Base-by-base conservation (phyloP, 2,797 vertebrate species). In the Galago senegalensis region DNA sequence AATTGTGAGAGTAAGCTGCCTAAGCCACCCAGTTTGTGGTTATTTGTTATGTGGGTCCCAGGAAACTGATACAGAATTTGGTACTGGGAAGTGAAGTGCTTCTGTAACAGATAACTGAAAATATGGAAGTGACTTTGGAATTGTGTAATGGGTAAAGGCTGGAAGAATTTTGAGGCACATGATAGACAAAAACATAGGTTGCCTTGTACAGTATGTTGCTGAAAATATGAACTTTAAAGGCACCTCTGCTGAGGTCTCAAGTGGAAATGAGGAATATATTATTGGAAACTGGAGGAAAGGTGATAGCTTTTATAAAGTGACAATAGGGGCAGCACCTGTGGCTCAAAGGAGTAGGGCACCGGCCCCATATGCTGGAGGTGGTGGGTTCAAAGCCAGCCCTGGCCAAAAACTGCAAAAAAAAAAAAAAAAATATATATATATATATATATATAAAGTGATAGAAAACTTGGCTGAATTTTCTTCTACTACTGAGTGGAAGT, bases 51-150 rank as follows among this genome's bases (percentile, higher is more conserved):
- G 27, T 8, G 5, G 84, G 2, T 21, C 25, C 31, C 91, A 70
- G 56, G 40, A 96, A 91, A 94, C 34, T 29, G 49, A 58, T 40
- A 79, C 9, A 88, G 34, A 90, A 75, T 81, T 95, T 69, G 18
- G 21, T 60, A 87, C 20, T 70, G 37, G 49, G 18, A 73, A 56
- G 5, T 69, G 11, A 27, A 11, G 8, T 69, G 37, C 56, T 87
- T 81, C 31, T 82, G 4, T 60, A 87, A 82, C 10, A 60, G 18
- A 60, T 67, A 87, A 21, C 21, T 81, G 75, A 75, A 85, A 81
- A 49, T 75, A 49, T 40, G 21, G 27, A 40, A 73, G 20, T 81
- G 20, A 2, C 27, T 81, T 81, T 81, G 90, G 12, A 89, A 70
- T 58, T 80, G 43, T 37, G 18, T 73, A 58, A 53, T 85, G 16